Evolutionary conservation across 2,888 invertebrate species (phyloP).

Genomic region (Orthosia gothica): DNA sequence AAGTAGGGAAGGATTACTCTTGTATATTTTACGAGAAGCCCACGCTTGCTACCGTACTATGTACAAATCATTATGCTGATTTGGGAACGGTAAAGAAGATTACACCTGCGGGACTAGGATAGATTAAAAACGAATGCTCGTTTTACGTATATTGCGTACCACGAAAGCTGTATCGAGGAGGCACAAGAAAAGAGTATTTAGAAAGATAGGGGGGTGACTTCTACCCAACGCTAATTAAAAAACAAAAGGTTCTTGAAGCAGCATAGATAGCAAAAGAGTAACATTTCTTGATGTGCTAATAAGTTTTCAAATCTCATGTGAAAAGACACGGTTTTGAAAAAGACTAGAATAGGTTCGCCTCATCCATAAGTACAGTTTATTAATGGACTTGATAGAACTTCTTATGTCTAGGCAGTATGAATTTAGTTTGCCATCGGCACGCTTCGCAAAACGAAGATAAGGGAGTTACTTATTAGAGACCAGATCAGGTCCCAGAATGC

Average conservation of each 20-base stretch:
- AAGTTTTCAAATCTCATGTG: background rate
- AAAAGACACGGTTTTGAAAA: background rate
- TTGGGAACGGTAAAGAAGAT: slow-evolving; percentile 43
- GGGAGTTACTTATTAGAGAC: no score
- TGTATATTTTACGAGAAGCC: slow-evolving; percentile 59
- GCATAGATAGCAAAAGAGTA: no score
- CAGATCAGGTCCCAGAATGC: background rate
- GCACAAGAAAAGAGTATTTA: no score
- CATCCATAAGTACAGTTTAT: no score
- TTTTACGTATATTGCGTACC: no score
- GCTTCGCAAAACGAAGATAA: background rate
- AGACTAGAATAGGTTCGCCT: no score
- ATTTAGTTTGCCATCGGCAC: background rate
- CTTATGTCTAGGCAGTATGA: background rate
- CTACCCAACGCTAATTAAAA: no score
- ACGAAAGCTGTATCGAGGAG: no score
- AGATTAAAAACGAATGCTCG: slow-evolving; percentile 7
- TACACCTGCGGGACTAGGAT: background rate
- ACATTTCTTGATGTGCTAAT: background rate
- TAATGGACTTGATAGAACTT: no score
- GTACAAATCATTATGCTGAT: slow-evolving; percentile 62
- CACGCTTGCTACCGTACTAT: slow-evolving; percentile 20
- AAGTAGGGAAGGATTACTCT: slow-evolving; percentile 62
- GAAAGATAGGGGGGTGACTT: no score
- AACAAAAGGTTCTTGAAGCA: no score